Conservation (phyloP, 2,113 vertebrate species). For the Microcebus tavaratra region DNA sequence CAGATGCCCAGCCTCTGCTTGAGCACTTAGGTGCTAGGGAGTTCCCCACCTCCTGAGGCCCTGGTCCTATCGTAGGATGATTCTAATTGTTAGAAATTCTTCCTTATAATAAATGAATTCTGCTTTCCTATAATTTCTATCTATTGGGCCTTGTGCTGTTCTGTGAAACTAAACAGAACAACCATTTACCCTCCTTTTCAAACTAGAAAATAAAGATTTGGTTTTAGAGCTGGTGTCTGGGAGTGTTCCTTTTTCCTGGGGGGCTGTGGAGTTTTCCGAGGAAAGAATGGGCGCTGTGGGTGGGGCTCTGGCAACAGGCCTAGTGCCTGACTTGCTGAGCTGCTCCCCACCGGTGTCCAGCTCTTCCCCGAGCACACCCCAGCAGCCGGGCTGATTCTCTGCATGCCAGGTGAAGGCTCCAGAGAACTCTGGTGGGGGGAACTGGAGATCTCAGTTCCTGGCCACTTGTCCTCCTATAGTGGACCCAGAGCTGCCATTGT, state of each 20-base stretch:
- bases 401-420: background rate
- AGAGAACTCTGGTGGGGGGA: background rate
- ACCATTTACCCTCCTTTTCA: slow-evolving; percentile 66
- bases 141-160: slow-evolving; percentile 64
- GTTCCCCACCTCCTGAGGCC: slow-evolving; percentile 68
- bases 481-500: background rate
- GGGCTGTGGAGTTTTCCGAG: background rate
- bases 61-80: slow-evolving; percentile 79
- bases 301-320: background rate
- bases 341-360: background rate
- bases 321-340: too few relatives aligned
- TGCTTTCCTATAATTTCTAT: slow-evolving; percentile 66
- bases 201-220: slow-evolving; percentile 80
- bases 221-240: slow-evolving; percentile 79
- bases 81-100: slow-evolving; percentile 71
- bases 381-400: background rate
- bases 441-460: background rate
- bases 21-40: slow-evolving; percentile 30
- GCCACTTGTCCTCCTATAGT: background rate
- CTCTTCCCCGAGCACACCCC: background rate
- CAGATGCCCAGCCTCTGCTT: background rate
- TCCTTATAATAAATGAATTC: slow-evolving; percentile 49
- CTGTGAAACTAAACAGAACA: slow-evolving; percentile 55
- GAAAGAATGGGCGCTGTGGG: background rate
- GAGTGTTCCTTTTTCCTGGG: slow-evolving; percentile 81